phyloP scores from a whole-genome alignment of 2,113 vertebrate species.

The Podarcis muralis region DNA sequence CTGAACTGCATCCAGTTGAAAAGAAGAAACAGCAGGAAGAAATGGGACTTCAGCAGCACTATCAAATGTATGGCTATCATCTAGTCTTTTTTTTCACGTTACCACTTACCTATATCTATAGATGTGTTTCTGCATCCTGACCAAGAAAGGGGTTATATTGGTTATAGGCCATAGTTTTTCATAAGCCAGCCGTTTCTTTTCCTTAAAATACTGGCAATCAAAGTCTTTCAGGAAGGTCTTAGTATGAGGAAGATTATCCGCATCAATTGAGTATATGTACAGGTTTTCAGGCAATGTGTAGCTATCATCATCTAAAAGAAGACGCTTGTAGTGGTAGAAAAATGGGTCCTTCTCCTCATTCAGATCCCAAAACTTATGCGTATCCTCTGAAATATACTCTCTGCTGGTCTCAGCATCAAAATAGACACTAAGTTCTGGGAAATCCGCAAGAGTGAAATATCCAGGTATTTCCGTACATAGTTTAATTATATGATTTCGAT shows the following conservation, averaged over 20 bases:
- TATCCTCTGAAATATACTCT: conserved; percentile 20
- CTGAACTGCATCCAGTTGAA: neutral
- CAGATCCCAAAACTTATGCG: neutral
- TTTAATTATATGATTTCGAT: conserved; percentile 74
- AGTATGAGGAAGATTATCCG: conserved; percentile 81
- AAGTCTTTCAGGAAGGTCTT: conserved; percentile 70
- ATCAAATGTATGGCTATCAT: neutral
- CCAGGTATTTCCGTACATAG: conserved; percentile 70
- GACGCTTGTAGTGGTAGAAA: conserved; percentile 53
- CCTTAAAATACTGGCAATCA: conserved; percentile 73
- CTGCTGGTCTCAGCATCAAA: neutral
- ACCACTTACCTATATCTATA: conserved; percentile 76
- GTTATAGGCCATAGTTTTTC: conserved; percentile 50
- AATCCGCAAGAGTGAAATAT: conserved; percentile 71
- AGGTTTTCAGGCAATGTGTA: conserved; percentile 73
- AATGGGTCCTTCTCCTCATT: conserved; percentile 52
- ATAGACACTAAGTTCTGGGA: conserved; percentile 69
- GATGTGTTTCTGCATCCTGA: conserved; percentile 77
- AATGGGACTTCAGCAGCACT: neutral
- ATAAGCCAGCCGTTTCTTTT: neutral
- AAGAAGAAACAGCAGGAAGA: neutral
- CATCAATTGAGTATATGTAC: conserved; percentile 78
- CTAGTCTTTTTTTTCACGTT: neutral
- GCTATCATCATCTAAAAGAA: conserved; percentile 69
- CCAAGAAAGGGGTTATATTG: conserved; percentile 64